phyloP scores from a whole-genome alignment of 30 jellyfish, hydroid and myxozoan genomes.

The Aurelia sp. region DNA sequence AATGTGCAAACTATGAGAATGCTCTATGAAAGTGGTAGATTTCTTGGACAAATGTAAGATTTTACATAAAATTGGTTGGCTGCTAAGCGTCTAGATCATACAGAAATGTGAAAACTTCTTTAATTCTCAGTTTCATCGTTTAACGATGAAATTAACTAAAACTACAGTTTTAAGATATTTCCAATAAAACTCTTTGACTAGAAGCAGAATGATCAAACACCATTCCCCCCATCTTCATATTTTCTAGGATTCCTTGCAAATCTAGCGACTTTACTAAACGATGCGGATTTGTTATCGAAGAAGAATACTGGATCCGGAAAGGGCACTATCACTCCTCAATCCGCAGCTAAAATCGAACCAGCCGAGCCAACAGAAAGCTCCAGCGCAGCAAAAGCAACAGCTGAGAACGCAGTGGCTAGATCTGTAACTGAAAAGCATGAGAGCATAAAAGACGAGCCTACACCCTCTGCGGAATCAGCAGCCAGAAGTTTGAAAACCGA shows the following conservation, averaged over 20 bases:
- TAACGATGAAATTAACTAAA: too few species aligned
- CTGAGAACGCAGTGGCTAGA: conserved; percentile 12
- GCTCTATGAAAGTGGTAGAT: too few species aligned
- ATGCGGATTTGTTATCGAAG: conserved; percentile 85
- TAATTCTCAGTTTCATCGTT: too few species aligned
- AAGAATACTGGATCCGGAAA: conserved; percentile 43
- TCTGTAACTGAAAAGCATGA: conserved; percentile 36
- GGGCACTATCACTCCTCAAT: conserved; percentile 44
- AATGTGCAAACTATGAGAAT: too few species aligned
- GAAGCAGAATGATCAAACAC: too few species aligned
- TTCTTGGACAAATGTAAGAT: too few species aligned
- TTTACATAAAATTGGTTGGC: too few species aligned
- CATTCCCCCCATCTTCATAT: too few species aligned
- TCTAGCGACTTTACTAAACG: conserved; percentile 86
- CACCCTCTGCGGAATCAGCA: conserved; percentile 64
- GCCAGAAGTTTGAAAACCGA: conserved; percentile 61
- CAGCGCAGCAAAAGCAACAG: conserved; percentile 3
- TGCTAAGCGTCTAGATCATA: too few species aligned
- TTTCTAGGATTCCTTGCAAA: conserved; percentile 88
- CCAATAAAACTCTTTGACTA: too few species aligned
- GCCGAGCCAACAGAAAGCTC: conserved; percentile 6
- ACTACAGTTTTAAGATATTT: too few species aligned
- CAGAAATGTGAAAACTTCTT: too few species aligned
- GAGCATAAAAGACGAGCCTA: conserved; percentile 22
- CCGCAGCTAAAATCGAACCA: conserved; percentile 2